Conservation (phyloP, 2,113 vertebrate species). For the Python bivittatus region DNA sequence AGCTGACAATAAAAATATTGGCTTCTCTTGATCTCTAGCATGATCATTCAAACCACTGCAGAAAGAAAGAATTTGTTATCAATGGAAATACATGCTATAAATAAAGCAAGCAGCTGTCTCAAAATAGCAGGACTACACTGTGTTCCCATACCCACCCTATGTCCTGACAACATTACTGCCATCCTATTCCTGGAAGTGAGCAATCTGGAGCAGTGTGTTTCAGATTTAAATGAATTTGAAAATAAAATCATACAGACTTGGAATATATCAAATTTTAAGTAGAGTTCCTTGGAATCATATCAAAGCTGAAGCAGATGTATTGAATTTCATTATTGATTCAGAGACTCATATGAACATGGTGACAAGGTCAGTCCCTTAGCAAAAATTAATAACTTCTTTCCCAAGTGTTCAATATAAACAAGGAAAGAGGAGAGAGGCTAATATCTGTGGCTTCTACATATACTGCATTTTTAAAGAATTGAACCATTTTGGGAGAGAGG, state of each 20-base stretch:
- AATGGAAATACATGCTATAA: conserved; percentile 47
- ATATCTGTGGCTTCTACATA: background rate
- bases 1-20: conserved; percentile 62
- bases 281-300: background rate
- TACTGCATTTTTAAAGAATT: background rate
- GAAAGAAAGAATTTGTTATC: conserved; percentile 45
- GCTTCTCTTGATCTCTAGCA: conserved; percentile 50
- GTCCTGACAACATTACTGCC: background rate
- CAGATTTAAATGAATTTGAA: background rate
- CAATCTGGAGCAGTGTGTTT: background rate
- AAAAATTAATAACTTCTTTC: background rate
- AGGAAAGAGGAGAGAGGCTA: background rate
- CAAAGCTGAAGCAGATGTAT: background rate
- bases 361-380: background rate
- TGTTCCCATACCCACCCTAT: background rate
- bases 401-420: background rate
- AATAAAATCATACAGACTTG: background rate
- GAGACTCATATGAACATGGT: background rate
- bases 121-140: background rate
- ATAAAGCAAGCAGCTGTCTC: background rate
- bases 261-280: background rate
- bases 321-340: background rate
- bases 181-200: background rate
- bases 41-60: conserved; percentile 53
- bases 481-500: background rate